Conservation (phyloP, 1,140 invertebrate species). For the Ruditapes philippinarum region DNA sequence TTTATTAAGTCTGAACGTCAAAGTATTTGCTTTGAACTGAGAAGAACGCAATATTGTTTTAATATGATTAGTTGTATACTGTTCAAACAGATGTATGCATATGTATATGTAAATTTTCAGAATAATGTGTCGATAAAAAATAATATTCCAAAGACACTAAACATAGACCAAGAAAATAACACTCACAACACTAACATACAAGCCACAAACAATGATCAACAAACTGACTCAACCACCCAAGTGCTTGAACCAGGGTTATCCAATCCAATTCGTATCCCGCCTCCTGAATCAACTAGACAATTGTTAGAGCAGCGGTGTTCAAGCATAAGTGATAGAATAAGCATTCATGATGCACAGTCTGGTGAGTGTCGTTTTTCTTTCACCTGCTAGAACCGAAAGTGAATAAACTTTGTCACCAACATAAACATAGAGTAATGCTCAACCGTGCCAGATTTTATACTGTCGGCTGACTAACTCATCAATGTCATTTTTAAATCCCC, state of each 20-base stretch:
- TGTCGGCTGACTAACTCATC: too few relatives aligned
- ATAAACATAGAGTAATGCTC: too few relatives aligned
- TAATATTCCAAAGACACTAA: neutral
- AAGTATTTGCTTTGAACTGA: too few relatives aligned
- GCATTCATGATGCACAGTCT: conserved; percentile 21
- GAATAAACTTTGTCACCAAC: too few relatives aligned
- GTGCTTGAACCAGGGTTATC: neutral
- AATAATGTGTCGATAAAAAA: neutral
- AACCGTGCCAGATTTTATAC: too few relatives aligned
- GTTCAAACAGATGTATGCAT: too few relatives aligned
- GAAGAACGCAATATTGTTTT: too few relatives aligned
- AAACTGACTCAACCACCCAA: neutral
- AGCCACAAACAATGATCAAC: too few relatives aligned
- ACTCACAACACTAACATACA: neutral
- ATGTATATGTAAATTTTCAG: too few relatives aligned
- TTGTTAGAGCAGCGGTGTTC: neutral
- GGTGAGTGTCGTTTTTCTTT: neutral
- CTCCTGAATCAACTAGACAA: neutral
- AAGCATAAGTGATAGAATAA: conserved; percentile 26
- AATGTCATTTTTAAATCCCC: too few relatives aligned
- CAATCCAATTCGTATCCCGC: neutral
- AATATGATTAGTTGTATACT: too few relatives aligned
- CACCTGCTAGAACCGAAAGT: neutral
- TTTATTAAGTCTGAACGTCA: too few relatives aligned
- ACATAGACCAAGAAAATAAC: neutral